Percentiles rank a stretch among this genome's conserved stretches.
These are phyloP conservation scores for Redunca redunca DNA, from an alignment of 2,113 vertebrate species.

Conservation along the genomic window DNA sequence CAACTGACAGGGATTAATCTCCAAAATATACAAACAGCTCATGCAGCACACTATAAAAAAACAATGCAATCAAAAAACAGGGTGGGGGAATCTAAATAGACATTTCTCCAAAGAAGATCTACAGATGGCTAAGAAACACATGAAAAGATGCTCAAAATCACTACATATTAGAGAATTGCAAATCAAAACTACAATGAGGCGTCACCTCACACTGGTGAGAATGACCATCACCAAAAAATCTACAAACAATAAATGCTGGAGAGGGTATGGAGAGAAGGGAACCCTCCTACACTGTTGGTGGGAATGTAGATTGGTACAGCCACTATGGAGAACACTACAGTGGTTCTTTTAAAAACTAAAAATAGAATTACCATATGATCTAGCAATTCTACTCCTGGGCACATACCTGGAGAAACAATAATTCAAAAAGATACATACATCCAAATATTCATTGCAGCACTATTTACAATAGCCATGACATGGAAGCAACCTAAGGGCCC, in stretches of 20 bases:
- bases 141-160: not conserved
- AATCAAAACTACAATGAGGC: not conserved
- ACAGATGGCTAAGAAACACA: not conserved
- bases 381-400: not conserved
- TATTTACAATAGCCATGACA: not conserved
- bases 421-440: not conserved
- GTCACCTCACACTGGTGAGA: not conserved
- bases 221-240: not conserved
- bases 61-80: not conserved
- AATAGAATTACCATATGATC: not conserved
- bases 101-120: not conserved
- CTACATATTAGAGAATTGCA: not conserved
- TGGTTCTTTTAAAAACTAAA: not conserved
- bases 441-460: not conserved
- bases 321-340: not conserved
- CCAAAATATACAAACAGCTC: not conserved
- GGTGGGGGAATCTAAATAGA: not conserved
- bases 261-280: not conserved
- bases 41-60: not conserved
- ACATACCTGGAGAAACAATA: not conserved
- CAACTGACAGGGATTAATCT: not conserved
- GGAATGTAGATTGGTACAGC: not conserved
- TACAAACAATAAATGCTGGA: not conserved
- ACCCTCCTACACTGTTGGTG: not conserved
- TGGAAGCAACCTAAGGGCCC: not conserved